Evolutionary conservation across 2,888 invertebrate species (phyloP), one percentile per base, ranked within the genome.

Genomic region (Epirrhoe alternata): DNA sequence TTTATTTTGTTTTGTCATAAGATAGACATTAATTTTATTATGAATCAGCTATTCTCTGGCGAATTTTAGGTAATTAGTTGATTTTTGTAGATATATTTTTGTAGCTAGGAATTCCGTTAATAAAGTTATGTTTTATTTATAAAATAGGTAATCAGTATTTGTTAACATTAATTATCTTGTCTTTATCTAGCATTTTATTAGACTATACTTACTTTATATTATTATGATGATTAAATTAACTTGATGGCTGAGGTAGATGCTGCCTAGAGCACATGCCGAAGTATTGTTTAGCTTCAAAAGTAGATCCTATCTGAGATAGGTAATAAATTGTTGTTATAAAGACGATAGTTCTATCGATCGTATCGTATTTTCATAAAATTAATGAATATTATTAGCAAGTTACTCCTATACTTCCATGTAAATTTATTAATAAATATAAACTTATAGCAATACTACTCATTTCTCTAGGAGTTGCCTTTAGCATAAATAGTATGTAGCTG

Each of bases 401-500:
- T 80, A 78, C 73, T 75, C 71, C 73, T 76, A 78, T 74, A 71
- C 81, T 81, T 81, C 78, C 80, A 84, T 86, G 86, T 87, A 87
- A 77, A 87, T 79, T 80, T 78, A 80, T 74, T 82, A 74, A 75
- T 75, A 68, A 76, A 79, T 69, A 73, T 71, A 80, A 84, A 75
- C 73, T 75, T 77, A 86, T 86, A 88, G 88, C 87, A 89, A 89
- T 87, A 88, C 84, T 85, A 86, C 77, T 83, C 82, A 81, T 84
- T 86, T 86, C 80, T 82, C 79, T 88, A 90, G 87, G 80, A 88
- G 83, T 87, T 89, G 88, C 86, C 86, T 89, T 89, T 91, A 90
- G 88, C 85, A 86, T 79, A 74, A 67, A 69, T 92, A 92, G 92
- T 83, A 88, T 82, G 90, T 92, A 92, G 93, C 92, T 92, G 93